Conservation (phyloP, 2,113 vertebrate species). For the Vombatus ursinus region DNA sequence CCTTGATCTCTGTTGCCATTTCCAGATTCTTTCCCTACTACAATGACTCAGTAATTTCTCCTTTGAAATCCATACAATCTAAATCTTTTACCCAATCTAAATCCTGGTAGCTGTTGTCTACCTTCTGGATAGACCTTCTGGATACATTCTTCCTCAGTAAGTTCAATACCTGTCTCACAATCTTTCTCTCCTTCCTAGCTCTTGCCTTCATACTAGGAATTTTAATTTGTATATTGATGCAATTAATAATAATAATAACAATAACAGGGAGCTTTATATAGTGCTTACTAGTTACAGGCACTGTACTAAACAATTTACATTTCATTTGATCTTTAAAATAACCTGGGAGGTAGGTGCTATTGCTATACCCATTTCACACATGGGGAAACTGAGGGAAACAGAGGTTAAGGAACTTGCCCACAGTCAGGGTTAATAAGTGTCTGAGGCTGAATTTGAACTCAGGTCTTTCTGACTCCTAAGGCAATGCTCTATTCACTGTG, state of each 20-base stretch:
- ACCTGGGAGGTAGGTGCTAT: not conserved
- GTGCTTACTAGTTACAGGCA: not conserved
- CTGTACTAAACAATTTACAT: not conserved
- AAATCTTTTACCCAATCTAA: not conserved
- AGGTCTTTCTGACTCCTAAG: not conserved
- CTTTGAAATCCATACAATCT: not conserved
- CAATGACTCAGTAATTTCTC: not conserved
- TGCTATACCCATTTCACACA: not conserved
- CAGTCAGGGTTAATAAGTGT: not conserved
- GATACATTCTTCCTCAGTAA: not conserved
- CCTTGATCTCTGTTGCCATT: not conserved
- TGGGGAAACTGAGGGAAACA: not conserved
- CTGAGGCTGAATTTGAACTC: not conserved
- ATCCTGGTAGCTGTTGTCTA: not conserved
- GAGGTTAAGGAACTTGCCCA: not conserved
- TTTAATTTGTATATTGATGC: not conserved
- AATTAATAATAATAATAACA: too few relatives aligned
- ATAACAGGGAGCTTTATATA: not conserved
- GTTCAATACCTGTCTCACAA: not conserved
- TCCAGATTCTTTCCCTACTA: not conserved
- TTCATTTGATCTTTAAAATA: not conserved
- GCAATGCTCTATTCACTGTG: not conserved
- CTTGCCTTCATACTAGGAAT: not conserved
- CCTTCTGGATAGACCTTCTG: not conserved
- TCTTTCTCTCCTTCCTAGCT: not conserved